Evolutionary conservation across 2,797 vertebrate genomes (phyloP).

Genomic region (Ptychadena robeensis): DNA sequence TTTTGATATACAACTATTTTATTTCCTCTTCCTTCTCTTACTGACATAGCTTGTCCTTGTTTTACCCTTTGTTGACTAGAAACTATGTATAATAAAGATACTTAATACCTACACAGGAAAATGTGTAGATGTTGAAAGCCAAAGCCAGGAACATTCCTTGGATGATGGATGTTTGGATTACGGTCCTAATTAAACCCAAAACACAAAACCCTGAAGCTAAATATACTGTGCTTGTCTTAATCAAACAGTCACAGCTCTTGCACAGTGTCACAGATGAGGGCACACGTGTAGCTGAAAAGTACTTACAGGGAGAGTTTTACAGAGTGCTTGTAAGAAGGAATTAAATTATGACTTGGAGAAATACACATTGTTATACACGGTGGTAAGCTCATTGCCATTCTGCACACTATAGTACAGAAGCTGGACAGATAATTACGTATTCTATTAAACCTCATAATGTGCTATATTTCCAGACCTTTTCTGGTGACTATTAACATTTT

Average conservation of each 20-base stretch:
- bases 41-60: background rate
- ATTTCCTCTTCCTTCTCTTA: background rate
- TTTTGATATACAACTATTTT: background rate
- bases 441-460: constrained; percentile 24
- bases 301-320: constrained; percentile 27
- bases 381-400: constrained; percentile 17
- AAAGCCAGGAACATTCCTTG: constrained; percentile 5
- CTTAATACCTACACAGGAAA: constrained; percentile 16
- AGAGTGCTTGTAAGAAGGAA: constrained; percentile 17
- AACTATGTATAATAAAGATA: constrained; percentile 24
- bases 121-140: background rate
- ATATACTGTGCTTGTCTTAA: constrained; percentile 32
- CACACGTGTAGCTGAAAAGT: constrained; percentile 33
- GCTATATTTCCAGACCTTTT: background rate
- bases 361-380: background rate
- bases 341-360: constrained; percentile 19
- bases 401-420: background rate
- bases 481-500: background rate
- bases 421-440: constrained; percentile 15
- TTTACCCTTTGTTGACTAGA: background rate
- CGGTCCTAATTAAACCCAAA: constrained; percentile 49
- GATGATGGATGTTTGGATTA: constrained; percentile 40
- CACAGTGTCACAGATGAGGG: constrained; percentile 41
- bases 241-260: constrained; percentile 40
- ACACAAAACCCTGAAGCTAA: constrained; percentile 28